Evolutionary conservation across 2,888 invertebrate species (phyloP).

Genomic region (Conchocele bisecta): DNA sequence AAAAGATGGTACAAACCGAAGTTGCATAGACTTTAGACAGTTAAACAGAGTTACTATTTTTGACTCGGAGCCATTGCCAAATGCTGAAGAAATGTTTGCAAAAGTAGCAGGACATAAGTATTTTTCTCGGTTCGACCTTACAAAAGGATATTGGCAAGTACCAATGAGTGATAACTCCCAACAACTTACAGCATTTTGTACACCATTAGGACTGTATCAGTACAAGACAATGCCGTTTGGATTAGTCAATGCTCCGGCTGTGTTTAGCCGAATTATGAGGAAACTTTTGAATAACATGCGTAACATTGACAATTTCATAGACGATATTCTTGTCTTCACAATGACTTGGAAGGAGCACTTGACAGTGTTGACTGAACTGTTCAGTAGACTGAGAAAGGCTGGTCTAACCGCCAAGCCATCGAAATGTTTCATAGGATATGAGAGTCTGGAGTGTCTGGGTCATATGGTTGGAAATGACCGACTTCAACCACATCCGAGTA

Average conservation of each 20-base stretch:
- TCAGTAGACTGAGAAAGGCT: not conserved
- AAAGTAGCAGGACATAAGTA: slow-evolving; percentile 17
- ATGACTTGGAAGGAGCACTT: slow-evolving; percentile 6
- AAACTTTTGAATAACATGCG: not conserved
- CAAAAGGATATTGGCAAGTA: slow-evolving; percentile 55
- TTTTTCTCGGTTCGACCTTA: slow-evolving; percentile 34
- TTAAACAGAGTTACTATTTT: slow-evolving; percentile 52
- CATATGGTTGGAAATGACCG: not conserved
- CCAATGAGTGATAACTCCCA: slow-evolving; percentile 21
- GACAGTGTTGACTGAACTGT: not conserved
- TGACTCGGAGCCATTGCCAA: slow-evolving; percentile 54
- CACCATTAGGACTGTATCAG: not conserved
- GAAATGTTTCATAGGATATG: not conserved
- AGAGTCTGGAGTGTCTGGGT: too few species aligned
- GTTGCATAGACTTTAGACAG: slow-evolving; percentile 47
- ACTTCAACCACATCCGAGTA: not conserved
- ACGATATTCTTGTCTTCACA: slow-evolving; percentile 3
- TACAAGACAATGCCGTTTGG: slow-evolving; percentile 13
- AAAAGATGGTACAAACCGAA: slow-evolving; percentile 42
- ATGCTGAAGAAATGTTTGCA: slow-evolving; percentile 43
- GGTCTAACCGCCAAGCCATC: not conserved
- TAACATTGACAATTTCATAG: slow-evolving; percentile 23
- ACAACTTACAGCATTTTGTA: slow-evolving; percentile 36
- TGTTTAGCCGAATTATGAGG: not conserved
- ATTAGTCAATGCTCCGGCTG: slow-evolving; percentile 6